phyloP scores from a whole-genome alignment of 2,113 vertebrate species.

The Anoplopoma fimbria region DNA sequence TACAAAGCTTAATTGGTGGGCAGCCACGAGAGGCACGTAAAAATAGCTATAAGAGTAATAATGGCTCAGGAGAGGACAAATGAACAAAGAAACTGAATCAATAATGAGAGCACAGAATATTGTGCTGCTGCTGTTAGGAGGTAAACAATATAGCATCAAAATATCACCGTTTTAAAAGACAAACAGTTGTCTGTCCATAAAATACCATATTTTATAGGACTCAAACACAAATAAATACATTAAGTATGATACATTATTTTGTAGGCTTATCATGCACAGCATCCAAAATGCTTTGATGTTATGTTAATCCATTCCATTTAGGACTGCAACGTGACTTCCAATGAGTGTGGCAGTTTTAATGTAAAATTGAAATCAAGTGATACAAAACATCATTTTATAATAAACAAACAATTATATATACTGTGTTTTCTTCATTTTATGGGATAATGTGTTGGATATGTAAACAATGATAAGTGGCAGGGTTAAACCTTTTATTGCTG shows the following conservation, averaged over 20 bases:
- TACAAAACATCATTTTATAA: too few relatives aligned
- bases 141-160: slow-evolving; percentile 4
- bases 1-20: slow-evolving; percentile 73
- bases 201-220: background rate
- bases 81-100: slow-evolving; percentile 69
- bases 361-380: too few relatives aligned
- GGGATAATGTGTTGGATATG: too few relatives aligned
- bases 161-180: slow-evolving; percentile 6
- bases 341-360: too few relatives aligned
- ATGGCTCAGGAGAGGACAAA: slow-evolving; percentile 70
- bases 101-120: slow-evolving; percentile 55
- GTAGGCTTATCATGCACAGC: background rate
- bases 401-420: too few relatives aligned
- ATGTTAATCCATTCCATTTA: background rate
- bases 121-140: slow-evolving; percentile 12
- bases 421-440: too few relatives aligned
- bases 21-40: slow-evolving; percentile 68
- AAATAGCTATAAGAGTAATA: slow-evolving; percentile 79
- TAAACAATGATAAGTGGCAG: too few relatives aligned
- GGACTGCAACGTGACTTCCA: background rate
- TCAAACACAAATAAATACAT: slow-evolving; percentile 3
- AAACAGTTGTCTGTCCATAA: background rate
- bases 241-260: background rate
- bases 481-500: too few relatives aligned
- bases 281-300: too few relatives aligned